These are phyloP conservation scores for Cyprinus carpio DNA, from an alignment of 2,113 vertebrate species.

Conservation along the genomic window DNA sequence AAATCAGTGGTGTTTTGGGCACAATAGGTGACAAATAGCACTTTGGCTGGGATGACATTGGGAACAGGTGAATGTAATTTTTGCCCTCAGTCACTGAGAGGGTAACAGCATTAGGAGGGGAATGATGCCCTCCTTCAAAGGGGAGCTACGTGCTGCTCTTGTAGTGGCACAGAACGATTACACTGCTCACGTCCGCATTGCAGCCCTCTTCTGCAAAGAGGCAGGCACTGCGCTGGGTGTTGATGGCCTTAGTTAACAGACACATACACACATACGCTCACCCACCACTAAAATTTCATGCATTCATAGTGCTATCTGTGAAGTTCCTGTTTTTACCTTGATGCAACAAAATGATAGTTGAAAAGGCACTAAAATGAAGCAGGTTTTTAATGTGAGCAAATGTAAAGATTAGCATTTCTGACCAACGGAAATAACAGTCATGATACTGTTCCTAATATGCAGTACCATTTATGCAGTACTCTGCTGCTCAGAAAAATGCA, in stretches of 20 bases:
- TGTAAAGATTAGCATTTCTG: background rate
- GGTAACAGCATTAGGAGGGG: conserved; percentile 30
- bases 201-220: conserved; percentile 46
- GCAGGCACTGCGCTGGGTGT: background rate
- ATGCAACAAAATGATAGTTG: background rate
- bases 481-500: background rate
- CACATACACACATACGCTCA: background rate
- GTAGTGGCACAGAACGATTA: conserved; percentile 8
- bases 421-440: background rate
- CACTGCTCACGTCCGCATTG: conserved; percentile 51
- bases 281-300: background rate
- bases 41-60: conserved; percentile 12
- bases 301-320: background rate
- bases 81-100: conserved; percentile 34
- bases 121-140: background rate
- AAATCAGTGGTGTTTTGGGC: conserved; percentile 15
- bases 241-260: conserved; percentile 17
- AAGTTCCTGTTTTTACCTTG: background rate
- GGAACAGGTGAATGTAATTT: background rate
- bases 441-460: background rate
- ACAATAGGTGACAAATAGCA: conserved; percentile 5
- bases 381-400: background rate
- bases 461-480: background rate
- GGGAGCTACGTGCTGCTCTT: conserved; percentile 5
- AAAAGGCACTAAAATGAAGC: background rate